Evolutionary conservation across 2,888 invertebrate species (phyloP).

Genomic region (Nomada fucata): DNA sequence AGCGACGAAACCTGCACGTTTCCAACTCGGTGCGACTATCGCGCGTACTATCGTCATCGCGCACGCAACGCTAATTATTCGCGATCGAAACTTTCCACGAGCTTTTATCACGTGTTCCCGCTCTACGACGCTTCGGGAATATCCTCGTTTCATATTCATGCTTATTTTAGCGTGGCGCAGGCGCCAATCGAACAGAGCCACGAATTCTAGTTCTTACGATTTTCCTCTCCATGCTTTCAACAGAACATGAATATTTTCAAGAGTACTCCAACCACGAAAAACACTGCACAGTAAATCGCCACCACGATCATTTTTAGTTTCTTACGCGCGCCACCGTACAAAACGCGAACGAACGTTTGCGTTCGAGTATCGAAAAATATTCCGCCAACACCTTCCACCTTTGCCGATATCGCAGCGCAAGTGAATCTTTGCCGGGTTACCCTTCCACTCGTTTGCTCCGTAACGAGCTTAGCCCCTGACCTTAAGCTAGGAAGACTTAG

Average conservation of each 20-base stretch:
- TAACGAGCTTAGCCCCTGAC: constrained; percentile 81
- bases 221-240: constrained; percentile 60
- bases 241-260: constrained; percentile 80
- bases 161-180: neutral
- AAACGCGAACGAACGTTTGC: neutral
- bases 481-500: constrained; percentile 76
- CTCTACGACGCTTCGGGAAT: neutral
- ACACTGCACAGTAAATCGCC: constrained; percentile 81
- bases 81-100: neutral
- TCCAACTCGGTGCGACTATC: neutral
- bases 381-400: constrained; percentile 31
- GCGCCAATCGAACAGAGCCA: neutral
- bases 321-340: neutral
- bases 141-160: constrained; percentile 2
- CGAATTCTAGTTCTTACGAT: neutral
- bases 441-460: constrained; percentile 55
- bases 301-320: constrained; percentile 78
- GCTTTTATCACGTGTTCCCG: no score
- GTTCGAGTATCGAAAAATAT: neutral
- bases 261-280: constrained; percentile 80
- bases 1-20: no score
- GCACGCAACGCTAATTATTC: neutral
- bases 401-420: constrained; percentile 50
- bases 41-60: neutral
- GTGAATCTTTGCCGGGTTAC: constrained; percentile 47